phyloP scores from a whole-genome alignment of 2,888 invertebrate species.

The Plagiodera versicolora region DNA sequence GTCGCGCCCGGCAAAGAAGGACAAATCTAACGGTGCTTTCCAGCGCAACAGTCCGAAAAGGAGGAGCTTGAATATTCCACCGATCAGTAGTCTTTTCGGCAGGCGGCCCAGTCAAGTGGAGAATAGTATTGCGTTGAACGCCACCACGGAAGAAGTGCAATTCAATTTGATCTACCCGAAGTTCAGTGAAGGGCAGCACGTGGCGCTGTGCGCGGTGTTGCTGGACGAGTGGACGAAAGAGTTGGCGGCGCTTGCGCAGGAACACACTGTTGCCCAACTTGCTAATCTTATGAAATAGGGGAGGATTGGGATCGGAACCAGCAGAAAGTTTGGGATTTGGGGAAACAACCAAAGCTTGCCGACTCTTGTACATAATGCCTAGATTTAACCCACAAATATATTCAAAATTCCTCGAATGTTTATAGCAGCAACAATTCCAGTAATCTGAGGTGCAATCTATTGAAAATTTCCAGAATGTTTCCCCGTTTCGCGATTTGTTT shows the following conservation, averaged over 20 bases:
- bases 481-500: no score
- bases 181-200: constrained; percentile 59
- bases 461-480: no score
- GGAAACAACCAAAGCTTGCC: neutral
- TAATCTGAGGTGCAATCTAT: neutral
- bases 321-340: neutral
- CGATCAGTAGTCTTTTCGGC: constrained; percentile 64
- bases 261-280: constrained; percentile 77
- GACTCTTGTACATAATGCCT: no score
- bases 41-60: constrained; percentile 71
- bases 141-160: constrained; percentile 42
- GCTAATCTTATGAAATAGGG: constrained; percentile 50
- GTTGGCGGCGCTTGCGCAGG: constrained; percentile 90
- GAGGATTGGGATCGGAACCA: no score
- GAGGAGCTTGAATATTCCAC: constrained; percentile 75
- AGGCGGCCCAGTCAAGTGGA: constrained; percentile 61
- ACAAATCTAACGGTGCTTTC: constrained; percentile 56
- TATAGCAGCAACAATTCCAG: neutral
- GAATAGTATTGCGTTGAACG: constrained; percentile 40
- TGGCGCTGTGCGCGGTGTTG: constrained; percentile 81
- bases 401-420: no score
- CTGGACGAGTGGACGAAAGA: constrained; percentile 96
- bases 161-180: constrained; percentile 48
- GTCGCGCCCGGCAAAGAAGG: constrained; percentile 29
- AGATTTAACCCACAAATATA: no score